Evolutionary conservation across 2,797 vertebrate genomes (phyloP).

Genomic region (Loriculus beryllinus): DNA sequence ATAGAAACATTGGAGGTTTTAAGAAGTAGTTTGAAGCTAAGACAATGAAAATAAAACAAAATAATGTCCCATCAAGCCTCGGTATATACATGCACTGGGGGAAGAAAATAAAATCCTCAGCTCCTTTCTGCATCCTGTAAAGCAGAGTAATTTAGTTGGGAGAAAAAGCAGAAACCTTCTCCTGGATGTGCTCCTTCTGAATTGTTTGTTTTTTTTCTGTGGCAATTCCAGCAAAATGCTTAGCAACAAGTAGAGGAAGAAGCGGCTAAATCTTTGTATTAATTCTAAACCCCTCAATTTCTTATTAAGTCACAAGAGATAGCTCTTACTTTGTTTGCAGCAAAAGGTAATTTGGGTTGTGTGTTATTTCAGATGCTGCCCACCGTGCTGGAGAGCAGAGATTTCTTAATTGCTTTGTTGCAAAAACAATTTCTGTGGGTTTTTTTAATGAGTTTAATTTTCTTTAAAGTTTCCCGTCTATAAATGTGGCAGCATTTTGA

Average conservation of each 20-base stretch:
- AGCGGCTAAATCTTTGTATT: constrained; percentile 45
- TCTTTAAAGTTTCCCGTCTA: constrained; percentile 68
- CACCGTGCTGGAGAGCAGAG: constrained; percentile 43
- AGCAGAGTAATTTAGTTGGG: not conserved
- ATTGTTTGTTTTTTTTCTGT: constrained; percentile 10
- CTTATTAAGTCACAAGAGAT: constrained; percentile 68
- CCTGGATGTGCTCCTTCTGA: constrained; percentile 10
- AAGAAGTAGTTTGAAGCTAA: not conserved
- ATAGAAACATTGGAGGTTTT: not conserved
- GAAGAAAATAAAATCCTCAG: not conserved
- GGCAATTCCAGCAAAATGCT: constrained; percentile 25
- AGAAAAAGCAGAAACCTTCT: not conserved
- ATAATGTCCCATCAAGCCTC: not conserved
- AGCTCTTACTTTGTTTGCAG: constrained; percentile 64
- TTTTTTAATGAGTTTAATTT: constrained; percentile 75
- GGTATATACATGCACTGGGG: not conserved
- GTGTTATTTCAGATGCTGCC: constrained; percentile 63
- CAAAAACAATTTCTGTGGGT: constrained; percentile 68
- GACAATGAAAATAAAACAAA: constrained; percentile 19
- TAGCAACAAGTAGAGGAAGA: constrained; percentile 47
- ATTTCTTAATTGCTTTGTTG: constrained; percentile 73
- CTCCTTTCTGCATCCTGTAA: not conserved
- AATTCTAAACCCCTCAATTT: constrained; percentile 49
- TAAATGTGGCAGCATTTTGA: constrained; percentile 50
- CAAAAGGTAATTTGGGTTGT: constrained; percentile 65